Evolutionary conservation across 2,113 vertebrate genomes (phyloP).

Genomic region (Cyprinodon tularosa): DNA sequence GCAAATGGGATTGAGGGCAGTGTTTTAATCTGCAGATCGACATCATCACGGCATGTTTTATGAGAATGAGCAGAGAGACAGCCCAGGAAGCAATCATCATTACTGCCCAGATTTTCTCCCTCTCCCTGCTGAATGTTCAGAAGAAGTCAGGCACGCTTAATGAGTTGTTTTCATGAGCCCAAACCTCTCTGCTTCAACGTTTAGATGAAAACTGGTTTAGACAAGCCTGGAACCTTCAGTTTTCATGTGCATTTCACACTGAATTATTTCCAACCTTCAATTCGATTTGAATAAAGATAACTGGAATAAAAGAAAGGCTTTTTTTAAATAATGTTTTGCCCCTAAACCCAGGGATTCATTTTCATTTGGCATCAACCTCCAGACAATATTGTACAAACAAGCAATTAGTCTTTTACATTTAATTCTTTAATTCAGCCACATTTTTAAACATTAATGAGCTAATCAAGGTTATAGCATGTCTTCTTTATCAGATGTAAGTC

Average conservation of each 20-base stretch:
- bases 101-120: background rate
- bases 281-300: no score
- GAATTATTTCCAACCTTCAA: no score
- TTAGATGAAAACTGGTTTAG: background rate
- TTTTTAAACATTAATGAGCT: background rate
- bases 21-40: conserved; percentile 53
- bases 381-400: no score
- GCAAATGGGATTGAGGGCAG: background rate
- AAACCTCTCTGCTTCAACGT: background rate
- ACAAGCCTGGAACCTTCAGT: background rate
- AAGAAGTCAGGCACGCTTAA: background rate
- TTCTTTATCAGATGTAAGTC: background rate
- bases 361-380: no score
- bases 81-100: conserved; percentile 31
- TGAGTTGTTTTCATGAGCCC: background rate
- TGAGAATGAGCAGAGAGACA: conserved; percentile 45
- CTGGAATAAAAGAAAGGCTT: no score
- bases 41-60: conserved; percentile 32
- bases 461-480: no score
- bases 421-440: background rate
- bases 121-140: background rate
- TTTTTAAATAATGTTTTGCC: no score
- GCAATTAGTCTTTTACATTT: no score
- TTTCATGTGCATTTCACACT: background rate
- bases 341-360: no score